Conservation (phyloP, 2,797 vertebrate genomes). For the Megalops cyprinoides region DNA sequence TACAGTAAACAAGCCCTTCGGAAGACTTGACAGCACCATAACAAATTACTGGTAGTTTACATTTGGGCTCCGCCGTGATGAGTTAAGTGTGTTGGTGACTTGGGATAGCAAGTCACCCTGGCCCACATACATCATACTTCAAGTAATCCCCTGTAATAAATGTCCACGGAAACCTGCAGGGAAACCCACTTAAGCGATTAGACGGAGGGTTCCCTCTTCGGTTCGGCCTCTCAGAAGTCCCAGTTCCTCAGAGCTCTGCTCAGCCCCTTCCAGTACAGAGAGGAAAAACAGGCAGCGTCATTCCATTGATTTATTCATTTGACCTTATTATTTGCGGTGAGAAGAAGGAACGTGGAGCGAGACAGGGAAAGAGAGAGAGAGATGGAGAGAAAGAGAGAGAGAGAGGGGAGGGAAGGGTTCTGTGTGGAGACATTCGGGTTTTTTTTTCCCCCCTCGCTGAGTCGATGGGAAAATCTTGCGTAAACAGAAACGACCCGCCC, state of each 20-base stretch:
- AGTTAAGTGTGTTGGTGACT: slow-evolving; percentile 7
- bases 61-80: slow-evolving; percentile 10
- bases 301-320: slow-evolving; percentile 40
- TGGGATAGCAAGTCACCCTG: slow-evolving; percentile 25
- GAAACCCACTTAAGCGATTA: slow-evolving; percentile 40
- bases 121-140: slow-evolving; percentile 43
- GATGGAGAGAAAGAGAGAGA: too few relatives aligned
- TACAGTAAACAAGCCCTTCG: neutral
- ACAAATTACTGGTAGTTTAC: slow-evolving; percentile 9
- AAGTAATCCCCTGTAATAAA: slow-evolving; percentile 42
- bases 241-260: slow-evolving; percentile 17
- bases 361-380: too few relatives aligned
- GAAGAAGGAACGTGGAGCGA: slow-evolving; percentile 30
- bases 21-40: neutral
- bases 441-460: slow-evolving; percentile 30
- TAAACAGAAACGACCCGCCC: slow-evolving; percentile 27
- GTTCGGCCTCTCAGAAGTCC: slow-evolving; percentile 11
- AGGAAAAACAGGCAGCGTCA: slow-evolving; percentile 26
- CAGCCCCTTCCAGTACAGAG: slow-evolving; percentile 17
- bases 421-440: too few relatives aligned
- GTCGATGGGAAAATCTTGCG: slow-evolving; percentile 32
- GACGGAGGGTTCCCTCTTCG: slow-evolving; percentile 34
- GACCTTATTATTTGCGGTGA: slow-evolving; percentile 40
- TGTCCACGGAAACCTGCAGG: slow-evolving; percentile 35
- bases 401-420: too few relatives aligned